Percentiles rank a stretch among this genome's conserved stretches.
Evolutionary conservation across 2,113 vertebrate genomes (phyloP).

Genomic region (Festucalex cinctus): DNA sequence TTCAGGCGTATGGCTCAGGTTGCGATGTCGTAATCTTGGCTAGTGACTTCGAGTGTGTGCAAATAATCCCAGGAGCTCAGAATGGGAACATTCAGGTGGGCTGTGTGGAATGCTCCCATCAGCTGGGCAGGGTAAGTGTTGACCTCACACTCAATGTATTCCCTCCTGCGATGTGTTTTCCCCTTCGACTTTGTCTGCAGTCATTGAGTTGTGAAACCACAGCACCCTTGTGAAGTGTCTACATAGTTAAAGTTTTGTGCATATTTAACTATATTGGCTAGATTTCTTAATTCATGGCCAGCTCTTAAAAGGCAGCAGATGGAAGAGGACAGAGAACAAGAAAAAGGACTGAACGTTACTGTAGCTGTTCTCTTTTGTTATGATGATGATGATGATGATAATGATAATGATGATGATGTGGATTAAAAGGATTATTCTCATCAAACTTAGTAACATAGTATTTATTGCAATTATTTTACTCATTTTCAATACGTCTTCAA

Average conservation of each 20-base stretch:
- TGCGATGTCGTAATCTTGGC: slow-evolving; percentile 97
- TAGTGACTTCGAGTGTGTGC: slow-evolving; percentile 96
- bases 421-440: not conserved
- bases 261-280: not conserved
- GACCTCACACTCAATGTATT: slow-evolving; percentile 22
- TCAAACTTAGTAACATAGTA: not conserved
- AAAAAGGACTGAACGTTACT: not conserved
- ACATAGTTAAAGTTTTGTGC: not conserved
- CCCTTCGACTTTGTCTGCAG: not conserved
- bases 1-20: slow-evolving; percentile 94
- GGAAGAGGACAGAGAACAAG: not conserved
- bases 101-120: slow-evolving; percentile 95
- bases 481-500: not conserved
- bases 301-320: not conserved
- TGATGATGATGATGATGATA: not conserved
- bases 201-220: not conserved
- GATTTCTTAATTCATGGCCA: not conserved
- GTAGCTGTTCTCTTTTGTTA: not conserved
- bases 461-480: not conserved
- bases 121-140: slow-evolving; percentile 91
- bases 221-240: not conserved
- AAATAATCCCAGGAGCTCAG: slow-evolving; percentile 98
- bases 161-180: slow-evolving; percentile 3
- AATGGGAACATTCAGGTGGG: slow-evolving; percentile 99
- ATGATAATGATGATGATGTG: too few relatives aligned